Percentiles rank a stretch among this genome's conserved stretches.
Evolutionary conservation across 2,888 invertebrate genomes (phyloP).

Genomic region (Polydrusus pterygomalis): DNA sequence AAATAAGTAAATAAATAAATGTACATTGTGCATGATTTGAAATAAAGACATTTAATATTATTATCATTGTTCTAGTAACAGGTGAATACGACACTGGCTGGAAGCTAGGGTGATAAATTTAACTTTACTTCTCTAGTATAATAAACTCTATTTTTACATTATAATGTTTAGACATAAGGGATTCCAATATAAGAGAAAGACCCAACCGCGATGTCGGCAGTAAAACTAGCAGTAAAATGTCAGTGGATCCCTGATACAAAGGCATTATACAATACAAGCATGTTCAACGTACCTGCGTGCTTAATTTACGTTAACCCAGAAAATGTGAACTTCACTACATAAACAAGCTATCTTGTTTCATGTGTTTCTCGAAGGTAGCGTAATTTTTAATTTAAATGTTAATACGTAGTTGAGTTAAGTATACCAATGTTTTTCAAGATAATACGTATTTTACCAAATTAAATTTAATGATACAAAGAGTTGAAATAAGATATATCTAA

Average conservation of each 20-base stretch:
- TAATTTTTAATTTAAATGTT: slow-evolving; percentile 26
- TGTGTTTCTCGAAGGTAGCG: slow-evolving; percentile 4
- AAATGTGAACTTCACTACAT: not conserved
- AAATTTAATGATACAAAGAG: no score
- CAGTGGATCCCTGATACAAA: not conserved
- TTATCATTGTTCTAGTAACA: no score
- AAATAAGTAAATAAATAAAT: no score
- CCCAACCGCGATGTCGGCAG: not conserved
- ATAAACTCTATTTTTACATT: no score
- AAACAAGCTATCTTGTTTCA: slow-evolving; percentile 8
- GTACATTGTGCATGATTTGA: no score
- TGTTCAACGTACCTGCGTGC: slow-evolving; percentile 1
- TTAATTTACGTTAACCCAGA: slow-evolving; percentile 6
- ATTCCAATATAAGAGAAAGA: no score
- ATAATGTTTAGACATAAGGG: no score
- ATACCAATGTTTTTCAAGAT: not conserved
- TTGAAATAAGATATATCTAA: no score
- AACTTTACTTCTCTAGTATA: no score
- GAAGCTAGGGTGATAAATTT: no score
- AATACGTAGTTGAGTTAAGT: not conserved
- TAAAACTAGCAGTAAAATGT: not conserved
- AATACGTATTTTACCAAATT: not conserved
- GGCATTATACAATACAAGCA: not conserved
- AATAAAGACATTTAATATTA: no score
- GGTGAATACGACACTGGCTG: no score